Evolutionary conservation across 2,888 invertebrate species (phyloP), one percentile per base, ranked within the genome.

Genomic region (Limnephilus auricula): DNA sequence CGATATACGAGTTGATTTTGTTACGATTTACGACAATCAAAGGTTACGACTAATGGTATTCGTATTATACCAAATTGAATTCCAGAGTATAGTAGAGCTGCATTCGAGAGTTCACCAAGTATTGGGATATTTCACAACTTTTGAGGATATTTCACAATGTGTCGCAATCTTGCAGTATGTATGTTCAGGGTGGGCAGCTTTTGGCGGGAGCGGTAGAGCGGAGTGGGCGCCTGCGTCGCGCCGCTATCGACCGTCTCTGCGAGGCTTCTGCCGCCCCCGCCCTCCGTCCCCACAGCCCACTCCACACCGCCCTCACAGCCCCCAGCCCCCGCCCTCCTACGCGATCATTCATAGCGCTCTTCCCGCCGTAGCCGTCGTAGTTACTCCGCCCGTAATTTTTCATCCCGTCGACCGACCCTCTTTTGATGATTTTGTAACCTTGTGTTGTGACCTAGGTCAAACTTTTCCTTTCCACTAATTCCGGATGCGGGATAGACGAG

Each of bases 301-400:
- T 13, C 82, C 80, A 94, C 94, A 93, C 94, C 94, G 95, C 95
- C 94, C 93, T 94, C 94, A 94, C 95, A 95, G 95, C 95, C 96
- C 95, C 95, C 18, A 50, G 15, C 50, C 86, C 91, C 83, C 89
- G 94, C 94, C 93, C 94, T 95, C 95, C 94, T 93, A 95, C 94
- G 94, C 95, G 96, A 95, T 95, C 96, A 96, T 95, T 95, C 96
- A 95, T 95, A 95, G 95, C 95, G 95, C 94, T 94, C 87, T 40
- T 40, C 40, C 90, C 65, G 25, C n/a, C n/a, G 65, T 65, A 50
- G 18, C 86, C 91, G 83, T 86, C 88, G 85, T 95, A 95, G 94
- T 94, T 79, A 31, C 91, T 80, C 87, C 90, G 89, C 91, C 94
- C 83, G 79, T 83, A 82, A 31, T 84, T 85, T 90, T 90, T 90